phyloP scores from a whole-genome alignment of 1,140 invertebrate species.

The Cydia fagiglandana region DNA sequence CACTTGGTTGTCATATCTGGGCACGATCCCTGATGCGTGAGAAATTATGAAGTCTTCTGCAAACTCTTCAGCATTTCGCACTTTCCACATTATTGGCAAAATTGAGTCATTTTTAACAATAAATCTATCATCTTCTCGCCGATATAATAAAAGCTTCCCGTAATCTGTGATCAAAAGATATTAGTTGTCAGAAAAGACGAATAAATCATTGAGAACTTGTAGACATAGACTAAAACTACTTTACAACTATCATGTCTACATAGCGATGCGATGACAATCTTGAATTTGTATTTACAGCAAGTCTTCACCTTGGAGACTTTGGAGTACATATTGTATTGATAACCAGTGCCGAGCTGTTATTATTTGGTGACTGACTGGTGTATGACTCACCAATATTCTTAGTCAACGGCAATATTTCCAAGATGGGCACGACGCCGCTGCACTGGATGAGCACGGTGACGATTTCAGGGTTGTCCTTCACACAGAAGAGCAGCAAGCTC shows the following conservation, averaged over 20 bases:
- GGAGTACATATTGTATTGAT: too few relatives aligned
- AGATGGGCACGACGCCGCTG: slow-evolving; percentile 60
- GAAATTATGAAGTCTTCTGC: slow-evolving; percentile 68
- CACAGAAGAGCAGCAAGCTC: slow-evolving; percentile 58
- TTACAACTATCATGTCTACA: too few relatives aligned
- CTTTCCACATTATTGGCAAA: slow-evolving; percentile 69
- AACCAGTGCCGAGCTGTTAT: not conserved
- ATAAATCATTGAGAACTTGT: too few relatives aligned
- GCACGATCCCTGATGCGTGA: slow-evolving; percentile 57
- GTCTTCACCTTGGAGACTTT: too few relatives aligned
- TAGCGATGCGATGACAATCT: too few relatives aligned
- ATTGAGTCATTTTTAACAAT: slow-evolving; percentile 75
- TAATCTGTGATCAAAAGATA: slow-evolving; percentile 54
- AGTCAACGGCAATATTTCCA: slow-evolving; percentile 65
- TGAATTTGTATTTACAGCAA: too few relatives aligned
- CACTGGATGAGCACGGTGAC: slow-evolving; percentile 59
- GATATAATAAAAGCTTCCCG: slow-evolving; percentile 65
- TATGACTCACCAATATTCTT: slow-evolving; percentile 62
- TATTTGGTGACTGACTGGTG: too few relatives aligned
- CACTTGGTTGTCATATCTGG: slow-evolving; percentile 65
- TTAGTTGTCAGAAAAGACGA: too few relatives aligned
- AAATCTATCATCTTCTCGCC: slow-evolving; percentile 68
- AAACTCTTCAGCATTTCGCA: slow-evolving; percentile 65
- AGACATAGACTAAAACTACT: too few relatives aligned
- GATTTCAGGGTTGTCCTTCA: slow-evolving; percentile 71